These are phyloP conservation scores for Eriosoma lanigerum DNA, from an alignment of 1,140 invertebrate species.

Conservation along the genomic window DNA sequence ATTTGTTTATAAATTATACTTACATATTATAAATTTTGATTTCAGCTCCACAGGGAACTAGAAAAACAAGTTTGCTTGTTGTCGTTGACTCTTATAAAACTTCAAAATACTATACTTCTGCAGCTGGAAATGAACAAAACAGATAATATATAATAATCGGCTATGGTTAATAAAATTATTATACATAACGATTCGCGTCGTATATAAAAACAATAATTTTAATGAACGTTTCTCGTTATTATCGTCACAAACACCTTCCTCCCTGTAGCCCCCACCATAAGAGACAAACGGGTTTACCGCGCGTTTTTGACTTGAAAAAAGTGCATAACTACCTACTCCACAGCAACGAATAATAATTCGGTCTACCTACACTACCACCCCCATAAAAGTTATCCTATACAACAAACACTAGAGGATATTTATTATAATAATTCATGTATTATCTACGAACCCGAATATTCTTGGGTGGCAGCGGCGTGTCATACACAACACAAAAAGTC, in stretches of 20 bases:
- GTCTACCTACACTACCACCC: conserved; percentile 15
- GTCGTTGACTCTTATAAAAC: not conserved
- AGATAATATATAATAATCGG: not conserved
- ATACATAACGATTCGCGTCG: not conserved
- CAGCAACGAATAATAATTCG: not conserved
- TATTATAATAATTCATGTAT: not conserved
- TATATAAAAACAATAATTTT: not conserved
- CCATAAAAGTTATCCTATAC: not conserved
- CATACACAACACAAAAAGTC: not conserved
- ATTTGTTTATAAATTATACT: conserved; percentile 13
- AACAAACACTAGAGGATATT: too few relatives aligned
- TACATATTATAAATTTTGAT: conserved; percentile 44
- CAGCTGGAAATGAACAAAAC: conserved; percentile 18
- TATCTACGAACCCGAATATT: not conserved
- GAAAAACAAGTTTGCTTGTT: not conserved
- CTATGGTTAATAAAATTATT: not conserved
- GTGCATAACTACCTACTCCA: not conserved
- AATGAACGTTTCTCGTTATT: conserved; percentile 1
- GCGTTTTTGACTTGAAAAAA: conserved; percentile 13
- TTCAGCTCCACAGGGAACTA: conserved; percentile 29
- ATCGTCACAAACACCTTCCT: not conserved
- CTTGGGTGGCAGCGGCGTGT: not conserved
- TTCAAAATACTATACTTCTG: not conserved
- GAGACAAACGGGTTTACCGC: not conserved
- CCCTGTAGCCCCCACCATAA: not conserved